Percentiles rank a stretch among this genome's conserved stretches.
These are phyloP conservation scores for Sturnus vulgaris DNA, from an alignment of 2,113 vertebrate genomes.

Conservation along the genomic window DNA sequence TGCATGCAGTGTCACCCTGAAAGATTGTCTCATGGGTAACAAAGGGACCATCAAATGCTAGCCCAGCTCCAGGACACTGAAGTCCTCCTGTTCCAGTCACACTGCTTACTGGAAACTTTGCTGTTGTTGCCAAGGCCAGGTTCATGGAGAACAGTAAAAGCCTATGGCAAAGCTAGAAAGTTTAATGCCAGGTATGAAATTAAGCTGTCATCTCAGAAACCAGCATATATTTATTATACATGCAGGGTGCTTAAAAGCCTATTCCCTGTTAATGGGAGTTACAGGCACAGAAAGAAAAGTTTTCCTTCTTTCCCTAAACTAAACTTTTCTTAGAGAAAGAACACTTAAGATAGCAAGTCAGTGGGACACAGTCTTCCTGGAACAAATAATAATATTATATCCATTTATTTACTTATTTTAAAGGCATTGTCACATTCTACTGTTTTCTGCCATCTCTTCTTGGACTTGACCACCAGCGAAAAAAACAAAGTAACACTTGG, in stretches of 20 bases:
- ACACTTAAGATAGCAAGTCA: neutral
- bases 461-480: neutral
- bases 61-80: neutral
- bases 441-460: neutral
- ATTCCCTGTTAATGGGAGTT: neutral
- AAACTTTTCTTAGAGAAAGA: neutral
- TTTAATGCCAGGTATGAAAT: conserved; percentile 45
- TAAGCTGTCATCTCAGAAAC: conserved; percentile 19
- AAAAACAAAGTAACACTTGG: neutral
- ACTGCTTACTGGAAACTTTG: conserved; percentile 40
- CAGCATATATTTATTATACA: neutral
- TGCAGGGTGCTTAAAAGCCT: neutral
- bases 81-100: conserved; percentile 27
- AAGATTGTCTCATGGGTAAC: neutral
- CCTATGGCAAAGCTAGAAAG: neutral
- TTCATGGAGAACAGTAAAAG: neutral
- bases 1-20: neutral
- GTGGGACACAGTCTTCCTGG: neutral
- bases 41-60: neutral
- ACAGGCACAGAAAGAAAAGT: neutral
- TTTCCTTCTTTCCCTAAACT: neutral
- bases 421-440: neutral
- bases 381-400: neutral
- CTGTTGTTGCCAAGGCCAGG: conserved; percentile 16
- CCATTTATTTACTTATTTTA: neutral